Percentiles rank a stretch among this genome's conserved stretches.
Conservation (phyloP, 2,113 vertebrate genomes). For the Eretmochelys imbricata region DNA sequence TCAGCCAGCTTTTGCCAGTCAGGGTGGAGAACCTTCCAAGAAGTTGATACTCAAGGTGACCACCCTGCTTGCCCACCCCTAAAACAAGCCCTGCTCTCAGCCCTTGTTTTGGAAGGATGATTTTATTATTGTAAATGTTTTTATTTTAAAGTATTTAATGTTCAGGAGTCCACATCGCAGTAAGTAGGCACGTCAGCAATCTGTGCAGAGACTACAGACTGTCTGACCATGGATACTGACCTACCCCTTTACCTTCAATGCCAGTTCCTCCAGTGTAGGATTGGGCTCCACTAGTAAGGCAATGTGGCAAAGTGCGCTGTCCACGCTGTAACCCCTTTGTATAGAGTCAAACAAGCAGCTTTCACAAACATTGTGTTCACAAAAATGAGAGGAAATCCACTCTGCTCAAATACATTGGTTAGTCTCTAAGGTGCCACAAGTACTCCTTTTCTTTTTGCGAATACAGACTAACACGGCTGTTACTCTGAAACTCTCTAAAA, state of each 20-base stretch:
- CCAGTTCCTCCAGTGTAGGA: not conserved
- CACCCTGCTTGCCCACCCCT: not conserved
- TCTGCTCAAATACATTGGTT: too few relatives aligned
- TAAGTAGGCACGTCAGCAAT: not conserved
- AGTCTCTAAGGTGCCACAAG: too few relatives aligned
- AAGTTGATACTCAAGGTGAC: not conserved
- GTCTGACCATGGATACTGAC: not conserved
- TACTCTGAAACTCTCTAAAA: not conserved
- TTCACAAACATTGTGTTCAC: not conserved
- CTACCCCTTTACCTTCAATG: not conserved
- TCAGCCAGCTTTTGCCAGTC: not conserved
- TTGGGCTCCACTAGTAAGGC: not conserved
- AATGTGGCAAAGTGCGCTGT: not conserved
- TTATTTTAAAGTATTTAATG: not conserved
- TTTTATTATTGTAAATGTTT: not conserved
- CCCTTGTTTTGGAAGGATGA: not conserved
- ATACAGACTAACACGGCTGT: too few relatives aligned
- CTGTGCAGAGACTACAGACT: not conserved
- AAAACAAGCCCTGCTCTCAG: not conserved
- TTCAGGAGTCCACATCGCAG: not conserved
- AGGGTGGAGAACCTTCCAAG: not conserved
- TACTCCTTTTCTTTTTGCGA: too few relatives aligned
- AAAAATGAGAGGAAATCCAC: not conserved
- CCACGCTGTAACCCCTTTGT: not conserved
- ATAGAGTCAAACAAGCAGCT: not conserved